Conservation (phyloP, 1,140 invertebrate genomes). For the Drosophila cardini region DNA sequence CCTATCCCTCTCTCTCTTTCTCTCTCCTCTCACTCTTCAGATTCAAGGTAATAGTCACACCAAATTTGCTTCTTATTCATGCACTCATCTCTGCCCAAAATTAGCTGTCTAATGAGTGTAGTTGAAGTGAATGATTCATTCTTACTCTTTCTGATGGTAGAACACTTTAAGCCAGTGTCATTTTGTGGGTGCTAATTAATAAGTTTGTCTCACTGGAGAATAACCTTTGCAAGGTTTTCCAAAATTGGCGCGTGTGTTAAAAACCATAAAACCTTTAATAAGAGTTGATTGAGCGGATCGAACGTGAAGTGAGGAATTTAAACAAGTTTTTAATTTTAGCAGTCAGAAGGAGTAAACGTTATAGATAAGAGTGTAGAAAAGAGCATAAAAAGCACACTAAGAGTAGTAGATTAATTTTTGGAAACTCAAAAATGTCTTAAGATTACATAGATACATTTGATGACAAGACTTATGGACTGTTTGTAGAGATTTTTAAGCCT, state of each 20-base stretch:
- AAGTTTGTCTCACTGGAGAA: conserved; percentile 10
- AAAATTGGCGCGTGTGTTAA: conserved; percentile 1
- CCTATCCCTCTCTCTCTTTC: background rate
- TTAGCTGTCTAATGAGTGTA: background rate
- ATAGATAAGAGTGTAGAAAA: too few species aligned
- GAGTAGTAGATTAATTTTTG: too few species aligned
- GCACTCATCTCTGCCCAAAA: background rate
- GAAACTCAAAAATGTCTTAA: too few species aligned
- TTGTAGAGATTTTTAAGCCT: too few species aligned
- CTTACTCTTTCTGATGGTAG: background rate
- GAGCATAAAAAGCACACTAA: too few species aligned
- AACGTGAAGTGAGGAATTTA: background rate
- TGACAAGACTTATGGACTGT: too few species aligned
- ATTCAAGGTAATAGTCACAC: conserved; percentile 24
- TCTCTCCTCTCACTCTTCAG: background rate
- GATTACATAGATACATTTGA: too few species aligned
- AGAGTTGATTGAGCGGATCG: conserved; percentile 5
- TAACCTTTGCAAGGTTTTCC: background rate
- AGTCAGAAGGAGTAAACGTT: too few species aligned
- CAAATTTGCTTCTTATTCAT: background rate
- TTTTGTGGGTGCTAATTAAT: conserved; percentile 16
- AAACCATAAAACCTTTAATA: conserved; percentile 4
- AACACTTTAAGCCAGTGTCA: background rate
- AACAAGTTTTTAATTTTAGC: too few species aligned
- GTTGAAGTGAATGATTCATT: conserved; percentile 2